Evolutionary conservation across 1,140 invertebrate genomes (phyloP), one percentile per base, ranked within the genome.

Genomic region (Parapsyche elsis): DNA sequence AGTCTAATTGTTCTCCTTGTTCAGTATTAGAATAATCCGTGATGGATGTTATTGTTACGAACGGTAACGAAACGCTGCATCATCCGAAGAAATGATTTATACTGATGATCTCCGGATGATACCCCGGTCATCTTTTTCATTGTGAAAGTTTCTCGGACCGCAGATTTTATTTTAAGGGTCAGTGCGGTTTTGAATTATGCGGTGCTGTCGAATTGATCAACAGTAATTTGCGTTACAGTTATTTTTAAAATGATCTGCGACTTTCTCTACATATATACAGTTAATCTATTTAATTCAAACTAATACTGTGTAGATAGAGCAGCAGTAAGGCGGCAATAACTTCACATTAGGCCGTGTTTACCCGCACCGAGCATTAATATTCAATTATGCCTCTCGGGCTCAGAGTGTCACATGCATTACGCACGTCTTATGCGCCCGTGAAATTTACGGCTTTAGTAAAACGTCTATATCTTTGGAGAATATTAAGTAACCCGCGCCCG

Each of bases 401-500:
- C 9, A 16, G 71, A 46, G 45, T 46, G 21, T 49, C 30, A 19
- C 38, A 67, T 67, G 10, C 12, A 23, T 67, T 12, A 23, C 64
- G 24, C 64, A 30, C 64, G 64, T 67, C 64, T 53, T 53, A 16
- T 53, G 49, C 23, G 71, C 23, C 64, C 19, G 78, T 21, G 71
- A 82, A 67, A 80, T 82, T 82, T 82, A 82, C 67, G 81, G 53
- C 73, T 70, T 78, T 77, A 82, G 80, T 82, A 82, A 82, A 82
- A 82, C 61, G 61, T 80, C 59, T 78, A 78, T 81, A 76, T 76
- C 30, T 53, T 44, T 49, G 46, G 71, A 23, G 76, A 73, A 80
- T 82, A 76, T 82, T 82, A 82, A 79, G 57, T 67, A 79, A 53
- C 71, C 77, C 19, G 57, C 24, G 71, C 9, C 64, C 24, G 9